These are phyloP conservation scores for Zaprionus taronus DNA, from an alignment of 1,140 invertebrate genomes.

Conservation along the genomic window DNA sequence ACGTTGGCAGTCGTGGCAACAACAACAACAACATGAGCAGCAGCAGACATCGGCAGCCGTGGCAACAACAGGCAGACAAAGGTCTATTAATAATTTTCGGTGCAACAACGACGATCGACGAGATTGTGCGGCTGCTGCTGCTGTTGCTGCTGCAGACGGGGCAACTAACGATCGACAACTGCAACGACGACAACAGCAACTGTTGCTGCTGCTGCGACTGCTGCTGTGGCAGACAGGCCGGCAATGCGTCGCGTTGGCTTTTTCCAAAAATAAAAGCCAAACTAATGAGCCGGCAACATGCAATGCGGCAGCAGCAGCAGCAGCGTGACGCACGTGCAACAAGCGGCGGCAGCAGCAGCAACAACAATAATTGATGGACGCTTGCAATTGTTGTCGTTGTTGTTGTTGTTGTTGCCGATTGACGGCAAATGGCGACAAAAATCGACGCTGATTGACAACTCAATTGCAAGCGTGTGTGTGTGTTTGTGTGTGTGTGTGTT, in stretches of 20 bases:
- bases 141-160: constrained; percentile 53
- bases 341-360: constrained; percentile 32
- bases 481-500: constrained; percentile 6
- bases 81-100: constrained; percentile 81
- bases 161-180: constrained; percentile 82
- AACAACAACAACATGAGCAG: constrained; percentile 18
- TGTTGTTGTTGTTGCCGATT: constrained; percentile 54
- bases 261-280: constrained; percentile 82
- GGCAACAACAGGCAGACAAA: constrained; percentile 63
- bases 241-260: constrained; percentile 81
- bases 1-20: constrained; percentile 29
- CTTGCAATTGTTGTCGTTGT: constrained; percentile 64
- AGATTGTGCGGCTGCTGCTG: constrained; percentile 24
- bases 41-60: not conserved
- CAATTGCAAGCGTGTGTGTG: constrained; percentile 62
- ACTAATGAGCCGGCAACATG: constrained; percentile 82
- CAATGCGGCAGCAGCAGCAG: constrained; percentile 63
- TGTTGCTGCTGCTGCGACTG: constrained; percentile 30
- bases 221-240: constrained; percentile 62
- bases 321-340: constrained; percentile 72
- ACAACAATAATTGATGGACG: constrained; percentile 72
- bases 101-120: constrained; percentile 56
- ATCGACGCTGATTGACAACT: constrained; percentile 80
- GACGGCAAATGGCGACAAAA: constrained; percentile 80
- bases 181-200: constrained; percentile 57